phyloP scores from a whole-genome alignment of 2,113 vertebrate species.

The Dasyornis broadbenti region DNA sequence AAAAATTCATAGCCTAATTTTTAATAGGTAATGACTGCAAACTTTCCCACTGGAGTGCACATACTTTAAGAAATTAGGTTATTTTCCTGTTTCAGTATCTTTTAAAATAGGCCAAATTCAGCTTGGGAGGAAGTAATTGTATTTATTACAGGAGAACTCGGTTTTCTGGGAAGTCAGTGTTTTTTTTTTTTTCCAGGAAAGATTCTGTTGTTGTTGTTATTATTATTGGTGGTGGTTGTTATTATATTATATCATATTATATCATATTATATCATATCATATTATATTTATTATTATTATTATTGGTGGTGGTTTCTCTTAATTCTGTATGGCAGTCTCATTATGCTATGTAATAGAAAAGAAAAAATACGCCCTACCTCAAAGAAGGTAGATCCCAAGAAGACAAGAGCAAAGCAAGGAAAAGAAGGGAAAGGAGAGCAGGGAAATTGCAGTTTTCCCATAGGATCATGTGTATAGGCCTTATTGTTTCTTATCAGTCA shows the following conservation, averaged over 20 bases:
- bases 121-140: background rate
- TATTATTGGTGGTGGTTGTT: background rate
- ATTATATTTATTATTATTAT: too few relatives aligned
- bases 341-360: background rate
- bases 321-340: background rate
- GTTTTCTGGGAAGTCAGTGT: background rate
- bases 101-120: background rate
- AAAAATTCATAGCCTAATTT: conserved; percentile 22
- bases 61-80: background rate
- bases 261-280: too few relatives aligned
- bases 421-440: background rate
- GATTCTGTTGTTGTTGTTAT: background rate
- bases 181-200: background rate
- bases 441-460: background rate
- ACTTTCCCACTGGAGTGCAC: background rate
- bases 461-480: background rate
- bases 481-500: background rate
- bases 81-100: background rate
- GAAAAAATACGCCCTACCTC: background rate
- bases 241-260: too few relatives aligned
- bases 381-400: background rate
- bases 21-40: conserved; percentile 14
- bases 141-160: background rate
- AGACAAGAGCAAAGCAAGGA: background rate
- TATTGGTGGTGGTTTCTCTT: background rate